Evolutionary conservation across 1,140 invertebrate genomes (phyloP).

Genomic region (Thaumetopoea pityocampa): DNA sequence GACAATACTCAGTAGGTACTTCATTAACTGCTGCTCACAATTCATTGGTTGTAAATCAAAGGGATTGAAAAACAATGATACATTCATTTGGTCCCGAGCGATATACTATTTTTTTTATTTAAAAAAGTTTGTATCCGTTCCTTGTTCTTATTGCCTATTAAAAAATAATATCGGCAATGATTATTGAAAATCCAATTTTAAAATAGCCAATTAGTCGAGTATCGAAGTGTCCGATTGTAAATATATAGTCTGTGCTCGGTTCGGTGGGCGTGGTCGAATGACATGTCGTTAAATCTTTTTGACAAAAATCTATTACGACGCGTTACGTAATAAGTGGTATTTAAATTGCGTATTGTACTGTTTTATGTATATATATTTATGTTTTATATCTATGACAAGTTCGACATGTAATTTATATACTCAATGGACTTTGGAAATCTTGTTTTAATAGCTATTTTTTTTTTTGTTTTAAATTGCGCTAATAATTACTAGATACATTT

Average conservation of each 20-base stretch:
- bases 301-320: slow-evolving; percentile 33
- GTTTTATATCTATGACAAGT: too few species aligned
- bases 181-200: slow-evolving; percentile 51
- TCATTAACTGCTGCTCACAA: slow-evolving; percentile 45
- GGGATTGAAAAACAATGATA: slow-evolving; percentile 40
- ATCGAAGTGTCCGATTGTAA: slow-evolving; percentile 27
- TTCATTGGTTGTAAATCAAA: slow-evolving; percentile 55
- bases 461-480: too few species aligned
- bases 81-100: slow-evolving; percentile 34
- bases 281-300: slow-evolving; percentile 43
- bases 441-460: too few species aligned
- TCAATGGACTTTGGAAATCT: too few species aligned
- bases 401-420: too few species aligned
- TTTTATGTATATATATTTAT: too few species aligned
- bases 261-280: slow-evolving; percentile 37
- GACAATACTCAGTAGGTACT: slow-evolving; percentile 32
- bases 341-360: too few species aligned
- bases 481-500: too few species aligned
- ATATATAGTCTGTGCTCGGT: slow-evolving; percentile 31
- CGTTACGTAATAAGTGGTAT: slow-evolving; percentile 13
- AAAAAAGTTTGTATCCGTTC: slow-evolving; percentile 15
- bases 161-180: slow-evolving; percentile 46
- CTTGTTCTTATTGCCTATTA: slow-evolving; percentile 50
- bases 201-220: slow-evolving; percentile 46
- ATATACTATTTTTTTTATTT: slow-evolving; percentile 10